A percentile compares a stretch with the other conserved stretches of the same genome.
Conservation (phyloP, 2,888 invertebrate genomes). For the Ashinkailepas kermadecensis region DNA sequence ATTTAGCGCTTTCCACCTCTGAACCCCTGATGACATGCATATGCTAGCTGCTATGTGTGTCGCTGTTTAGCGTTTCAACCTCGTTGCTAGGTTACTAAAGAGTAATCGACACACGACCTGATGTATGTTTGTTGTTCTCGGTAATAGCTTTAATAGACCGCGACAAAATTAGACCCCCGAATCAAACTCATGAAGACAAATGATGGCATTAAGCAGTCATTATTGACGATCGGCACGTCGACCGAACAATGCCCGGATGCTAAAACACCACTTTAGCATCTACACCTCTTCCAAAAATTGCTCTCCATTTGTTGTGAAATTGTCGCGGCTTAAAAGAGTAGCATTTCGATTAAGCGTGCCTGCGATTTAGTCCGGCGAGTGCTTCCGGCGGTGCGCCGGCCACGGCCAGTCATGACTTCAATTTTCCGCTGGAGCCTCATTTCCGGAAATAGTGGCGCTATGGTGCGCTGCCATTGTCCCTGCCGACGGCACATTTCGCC, state of each 20-base stretch:
- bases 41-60: too few relatives aligned
- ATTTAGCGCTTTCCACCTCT: too few relatives aligned
- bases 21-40: too few relatives aligned
- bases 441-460: not conserved
- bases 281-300: not conserved
- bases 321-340: not conserved
- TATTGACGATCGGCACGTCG: not conserved
- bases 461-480: constrained; percentile 1
- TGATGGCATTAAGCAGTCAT: not conserved
- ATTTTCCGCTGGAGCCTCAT: not conserved
- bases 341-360: not conserved
- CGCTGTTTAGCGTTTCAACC: too few relatives aligned
- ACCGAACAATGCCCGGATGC: not conserved
- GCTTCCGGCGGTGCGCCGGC: not conserved
- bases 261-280: not conserved
- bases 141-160: too few relatives aligned
- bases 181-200: not conserved
- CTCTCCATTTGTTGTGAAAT: not conserved
- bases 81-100: too few relatives aligned
- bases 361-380: not conserved
- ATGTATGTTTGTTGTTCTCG: too few relatives aligned
- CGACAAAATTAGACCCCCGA: not conserved
- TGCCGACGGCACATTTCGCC: not conserved
- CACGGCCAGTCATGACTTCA: not conserved
- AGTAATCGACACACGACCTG: too few relatives aligned